Evolutionary conservation across 2,113 vertebrate species (phyloP).

Genomic region (Trochalopteron elliotii): DNA sequence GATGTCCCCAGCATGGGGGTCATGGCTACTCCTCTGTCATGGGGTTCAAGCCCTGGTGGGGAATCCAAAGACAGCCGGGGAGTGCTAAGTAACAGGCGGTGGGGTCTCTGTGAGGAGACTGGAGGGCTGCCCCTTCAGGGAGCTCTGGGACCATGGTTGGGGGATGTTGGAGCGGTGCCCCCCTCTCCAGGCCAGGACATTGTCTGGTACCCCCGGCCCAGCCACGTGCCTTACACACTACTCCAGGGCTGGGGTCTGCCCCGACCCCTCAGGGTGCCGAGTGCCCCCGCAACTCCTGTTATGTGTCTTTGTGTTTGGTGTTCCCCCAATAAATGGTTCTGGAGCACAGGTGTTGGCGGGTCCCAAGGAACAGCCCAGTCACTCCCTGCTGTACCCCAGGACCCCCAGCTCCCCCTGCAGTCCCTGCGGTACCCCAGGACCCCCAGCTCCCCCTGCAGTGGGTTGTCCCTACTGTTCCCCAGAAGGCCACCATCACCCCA

Average conservation of each 20-base stretch:
- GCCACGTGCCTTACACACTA: not conserved
- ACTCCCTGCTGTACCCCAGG: not conserved
- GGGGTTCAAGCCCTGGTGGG: not conserved
- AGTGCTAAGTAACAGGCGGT: not conserved
- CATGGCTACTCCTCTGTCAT: rapidly evolving
- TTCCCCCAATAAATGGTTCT: not conserved
- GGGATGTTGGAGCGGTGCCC: not conserved
- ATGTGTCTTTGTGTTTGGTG: not conserved
- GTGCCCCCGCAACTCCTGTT: rapidly evolving
- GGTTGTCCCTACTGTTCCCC: rapidly evolving
- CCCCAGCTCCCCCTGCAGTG: no score
- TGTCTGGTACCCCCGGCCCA: not conserved
- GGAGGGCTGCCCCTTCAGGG: not conserved
- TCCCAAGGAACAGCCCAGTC: no score
- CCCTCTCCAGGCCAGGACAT: not conserved
- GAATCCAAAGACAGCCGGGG: not conserved
- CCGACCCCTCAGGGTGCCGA: rapidly evolving
- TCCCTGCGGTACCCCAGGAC: no score
- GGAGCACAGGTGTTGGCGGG: not conserved
- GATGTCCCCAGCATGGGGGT: not conserved
- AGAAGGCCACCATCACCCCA: rapidly evolving
- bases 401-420: rapidly evolving
- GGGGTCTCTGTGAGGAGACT: not conserved
- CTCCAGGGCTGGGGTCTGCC: not conserved
- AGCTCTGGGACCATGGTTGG: not conserved